A percentile compares a stretch with the other conserved stretches of the same genome.
These are phyloP conservation scores for Drosophila grimshawi DNA, from an alignment of 1,140 invertebrate species.

Conservation along the genomic window DNA sequence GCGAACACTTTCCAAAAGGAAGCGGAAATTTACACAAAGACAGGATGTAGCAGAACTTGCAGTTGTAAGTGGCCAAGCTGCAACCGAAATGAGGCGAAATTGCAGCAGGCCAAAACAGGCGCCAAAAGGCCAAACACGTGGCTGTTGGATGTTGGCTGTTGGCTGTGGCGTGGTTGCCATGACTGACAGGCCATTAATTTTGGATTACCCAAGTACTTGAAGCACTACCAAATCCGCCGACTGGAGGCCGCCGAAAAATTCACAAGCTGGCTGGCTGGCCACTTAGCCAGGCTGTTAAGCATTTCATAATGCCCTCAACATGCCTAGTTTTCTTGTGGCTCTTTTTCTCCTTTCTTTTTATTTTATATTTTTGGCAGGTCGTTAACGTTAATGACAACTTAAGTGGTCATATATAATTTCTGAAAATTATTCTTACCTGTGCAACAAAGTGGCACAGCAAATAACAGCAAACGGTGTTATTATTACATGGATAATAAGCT, in stretches of 20 bases:
- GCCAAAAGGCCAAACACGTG: constrained; percentile 51
- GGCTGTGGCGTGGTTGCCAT: constrained; percentile 41
- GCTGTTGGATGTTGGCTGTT: constrained; percentile 22
- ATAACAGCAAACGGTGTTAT: constrained; percentile 34
- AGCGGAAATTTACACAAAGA: constrained; percentile 80
- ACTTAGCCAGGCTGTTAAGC: constrained; percentile 52
- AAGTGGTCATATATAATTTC: constrained; percentile 82
- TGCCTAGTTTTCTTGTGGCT: constrained; percentile 31
- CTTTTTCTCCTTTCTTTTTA: constrained; percentile 24
- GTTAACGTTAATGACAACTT: constrained; percentile 81
- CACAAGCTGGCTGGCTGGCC: constrained; percentile 47
- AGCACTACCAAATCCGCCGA: constrained; percentile 45
- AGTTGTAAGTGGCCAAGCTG: constrained; percentile 48
- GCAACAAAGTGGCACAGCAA: constrained; percentile 44
- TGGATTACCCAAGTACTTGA: constrained; percentile 71
- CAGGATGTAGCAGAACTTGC: constrained; percentile 70
- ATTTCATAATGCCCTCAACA: constrained; percentile 51
- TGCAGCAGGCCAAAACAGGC: constrained; percentile 46
- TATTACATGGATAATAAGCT: constrained; percentile 50
- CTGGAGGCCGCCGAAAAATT: constrained; percentile 53
- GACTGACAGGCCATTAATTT: constrained; percentile 81
- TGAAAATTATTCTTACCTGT: constrained; percentile 71
- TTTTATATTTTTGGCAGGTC: constrained; percentile 38
- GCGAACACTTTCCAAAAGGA: constrained; percentile 60
- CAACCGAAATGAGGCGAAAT: constrained; percentile 63